Conservation (phyloP, 2,797 vertebrate species). For the Fistularia commersonii region DNA sequence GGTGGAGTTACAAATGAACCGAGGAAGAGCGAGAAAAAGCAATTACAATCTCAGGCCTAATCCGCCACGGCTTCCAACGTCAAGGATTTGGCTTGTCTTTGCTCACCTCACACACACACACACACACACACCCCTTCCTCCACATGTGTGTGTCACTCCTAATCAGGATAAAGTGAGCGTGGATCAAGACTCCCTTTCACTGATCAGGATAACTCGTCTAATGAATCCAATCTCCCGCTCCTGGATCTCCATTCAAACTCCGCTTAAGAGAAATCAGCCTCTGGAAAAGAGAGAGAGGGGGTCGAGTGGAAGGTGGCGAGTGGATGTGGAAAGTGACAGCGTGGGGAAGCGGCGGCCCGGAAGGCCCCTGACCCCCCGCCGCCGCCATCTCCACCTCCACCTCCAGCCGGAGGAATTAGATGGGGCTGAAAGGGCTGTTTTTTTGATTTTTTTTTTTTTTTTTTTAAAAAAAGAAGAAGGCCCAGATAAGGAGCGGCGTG, state of each 20-base stretch:
- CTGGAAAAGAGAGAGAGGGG: conserved; percentile 40
- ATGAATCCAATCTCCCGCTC: conserved; percentile 69
- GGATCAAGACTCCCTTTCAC: conserved; percentile 66
- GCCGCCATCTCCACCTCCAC: conserved; percentile 64
- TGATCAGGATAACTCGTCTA: conserved; percentile 72
- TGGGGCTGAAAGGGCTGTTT: conserved; percentile 56
- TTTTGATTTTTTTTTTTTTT: too few relatives aligned
- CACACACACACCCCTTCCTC: too few relatives aligned
- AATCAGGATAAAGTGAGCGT: conserved; percentile 56
- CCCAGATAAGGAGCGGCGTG: conserved; percentile 70
- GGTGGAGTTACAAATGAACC: conserved; percentile 69
- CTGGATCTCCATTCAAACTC: conserved; percentile 59
- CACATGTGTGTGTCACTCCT: conserved; percentile 23
- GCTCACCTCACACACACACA: conserved; percentile 32
- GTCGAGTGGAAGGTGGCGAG: conserved; percentile 18
- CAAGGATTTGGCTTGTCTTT: conserved; percentile 56
- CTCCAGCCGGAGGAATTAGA: conserved; percentile 71
- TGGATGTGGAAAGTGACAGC: conserved; percentile 15
- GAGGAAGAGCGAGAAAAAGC: conserved; percentile 37
- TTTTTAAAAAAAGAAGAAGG: conserved; percentile 69
- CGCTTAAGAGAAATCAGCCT: conserved; percentile 37
- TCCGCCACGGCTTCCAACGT: conserved; percentile 59
- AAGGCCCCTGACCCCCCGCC: too few relatives aligned
- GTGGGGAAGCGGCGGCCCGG: too few relatives aligned
- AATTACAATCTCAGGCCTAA: conserved; percentile 70